Percentiles rank a stretch among this genome's conserved stretches.
phyloP scores from a whole-genome alignment of 2,888 invertebrate species.

The Amblyjoppa fuscipennis region DNA sequence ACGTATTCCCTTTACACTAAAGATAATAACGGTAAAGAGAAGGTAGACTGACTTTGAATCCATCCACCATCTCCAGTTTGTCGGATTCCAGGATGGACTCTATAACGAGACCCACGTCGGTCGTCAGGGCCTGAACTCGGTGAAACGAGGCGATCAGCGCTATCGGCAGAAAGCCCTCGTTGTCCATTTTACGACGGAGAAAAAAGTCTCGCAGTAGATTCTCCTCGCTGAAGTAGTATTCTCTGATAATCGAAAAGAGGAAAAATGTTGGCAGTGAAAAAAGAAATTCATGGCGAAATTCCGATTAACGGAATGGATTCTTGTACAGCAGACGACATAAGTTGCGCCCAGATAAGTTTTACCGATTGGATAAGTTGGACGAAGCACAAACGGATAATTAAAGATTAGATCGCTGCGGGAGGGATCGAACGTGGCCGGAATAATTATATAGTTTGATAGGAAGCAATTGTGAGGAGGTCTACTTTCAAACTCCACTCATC shows the following conservation, averaged over 20 bases:
- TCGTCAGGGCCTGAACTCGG: constrained; percentile 95
- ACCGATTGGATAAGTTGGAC: no score
- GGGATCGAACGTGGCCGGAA: not conserved
- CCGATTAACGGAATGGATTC: no score
- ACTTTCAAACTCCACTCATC: constrained; percentile 82
- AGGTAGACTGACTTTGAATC: constrained; percentile 88
- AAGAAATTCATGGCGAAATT: not conserved
- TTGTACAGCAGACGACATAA: no score
- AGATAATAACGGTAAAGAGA: not conserved
- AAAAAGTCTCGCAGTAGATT: constrained; percentile 98
- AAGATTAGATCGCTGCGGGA: no score
- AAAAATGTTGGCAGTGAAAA: constrained; percentile 4
- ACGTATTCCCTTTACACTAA: not conserved
- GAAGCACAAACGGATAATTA: no score
- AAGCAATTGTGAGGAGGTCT: constrained; percentile 77
- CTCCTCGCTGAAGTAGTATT: constrained; percentile 99
- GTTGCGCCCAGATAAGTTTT: no score
- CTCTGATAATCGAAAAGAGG: constrained; percentile 88
- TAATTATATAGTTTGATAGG: not conserved
- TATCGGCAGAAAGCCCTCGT: constrained; percentile 96
- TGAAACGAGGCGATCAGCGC: constrained; percentile 98
- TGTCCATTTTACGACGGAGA: constrained; percentile 98
- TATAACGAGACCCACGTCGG: constrained; percentile 93
- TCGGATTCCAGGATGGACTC: constrained; percentile 95
- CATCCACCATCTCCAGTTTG: constrained; percentile 92